Base-by-base conservation (phyloP, 2,797 vertebrate genomes). In the Malacoraja senta region DNA sequence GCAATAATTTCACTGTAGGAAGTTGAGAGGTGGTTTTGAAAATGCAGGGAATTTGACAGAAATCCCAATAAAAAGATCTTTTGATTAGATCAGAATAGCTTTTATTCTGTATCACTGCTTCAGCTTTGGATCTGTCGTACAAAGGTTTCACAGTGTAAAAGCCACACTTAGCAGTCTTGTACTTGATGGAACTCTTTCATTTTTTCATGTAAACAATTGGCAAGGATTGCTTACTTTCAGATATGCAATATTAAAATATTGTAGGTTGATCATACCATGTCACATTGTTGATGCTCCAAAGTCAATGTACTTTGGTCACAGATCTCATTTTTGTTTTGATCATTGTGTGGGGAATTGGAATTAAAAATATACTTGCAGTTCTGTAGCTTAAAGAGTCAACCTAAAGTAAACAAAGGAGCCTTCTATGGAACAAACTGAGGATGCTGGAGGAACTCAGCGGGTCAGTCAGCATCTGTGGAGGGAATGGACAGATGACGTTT, bases 21-120 rank as follows among this genome's bases (percentile, higher is more conserved):
- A 53, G 94, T 95, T 94, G 94, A 86, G 81, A 80, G 95, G 94
- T 93, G 94, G 95, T 95, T 93, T 94, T 93, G 86, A 93, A 94
- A 95, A 96, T 94, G 94, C 77, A 8, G 95, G 93, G 94, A 95
- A 95, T 95, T 93, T 93, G 78, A 78, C 94, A 93, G 94, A 93
- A 94, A 94, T 93, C 72, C 63, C 21, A n/a, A 93, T 95, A 94
- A 96, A 95, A 93, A 93, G 93, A 93, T 29, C 91, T 94, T 95
- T 96, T 96, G 95, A 95, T 95, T 94, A 84, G 88, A 93, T 84
- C 79, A 92, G 93, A 94, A 94, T 94, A 94, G 94, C 81, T 94
- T 93, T 94, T 93, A 93, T 94, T 95, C 93, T 19, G 10, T 92
- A 95, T 95, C 88, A 93, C 91, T 79, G 68, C 91, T 79, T 63